A percentile compares a stretch with the other conserved stretches of the same genome.
Conservation (phyloP, 2,113 vertebrate genomes). For the Thalassoma bifasciatum region DNA sequence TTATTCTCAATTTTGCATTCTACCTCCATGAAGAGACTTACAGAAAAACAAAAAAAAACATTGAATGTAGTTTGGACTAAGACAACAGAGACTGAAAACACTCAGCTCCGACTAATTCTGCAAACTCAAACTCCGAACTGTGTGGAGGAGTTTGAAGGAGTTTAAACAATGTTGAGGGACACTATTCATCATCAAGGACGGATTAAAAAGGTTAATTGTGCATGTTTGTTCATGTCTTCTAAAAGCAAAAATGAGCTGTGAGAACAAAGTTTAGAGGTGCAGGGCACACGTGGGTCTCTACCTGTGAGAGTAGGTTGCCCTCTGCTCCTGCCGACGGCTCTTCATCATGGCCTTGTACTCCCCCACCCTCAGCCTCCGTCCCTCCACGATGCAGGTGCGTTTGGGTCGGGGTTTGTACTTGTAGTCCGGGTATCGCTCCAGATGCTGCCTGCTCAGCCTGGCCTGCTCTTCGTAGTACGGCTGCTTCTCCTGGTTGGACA, state of each 20-base stretch:
- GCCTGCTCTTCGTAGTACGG: conserved; percentile 99
- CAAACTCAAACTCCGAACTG: conserved; percentile 22
- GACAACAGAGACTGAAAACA: neutral
- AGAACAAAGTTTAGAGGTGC: neutral
- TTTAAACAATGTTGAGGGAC: conserved; percentile 17
- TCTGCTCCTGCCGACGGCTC: conserved; percentile 93
- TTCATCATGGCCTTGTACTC: conserved; percentile 99
- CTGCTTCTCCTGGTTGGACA: conserved; percentile 99
- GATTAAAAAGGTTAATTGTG: conserved; percentile 17
- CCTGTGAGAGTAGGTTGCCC: conserved; percentile 88
- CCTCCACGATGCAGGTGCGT: conserved; percentile 97
- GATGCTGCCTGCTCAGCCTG: conserved; percentile 94
- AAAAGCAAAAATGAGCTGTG: conserved; percentile 13
- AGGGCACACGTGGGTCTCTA: conserved; percentile 62
- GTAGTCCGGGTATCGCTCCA: conserved; percentile 98
- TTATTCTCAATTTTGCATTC: neutral
- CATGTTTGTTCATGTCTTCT: conserved; percentile 40
- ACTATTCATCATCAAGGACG: conserved; percentile 35
- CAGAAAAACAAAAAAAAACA: neutral
- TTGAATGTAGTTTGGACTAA: neutral
- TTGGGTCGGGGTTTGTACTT: conserved; percentile 98
- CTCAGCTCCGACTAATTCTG: too few species aligned
- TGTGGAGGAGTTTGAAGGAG: conserved; percentile 10
- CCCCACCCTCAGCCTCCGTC: conserved; percentile 93
- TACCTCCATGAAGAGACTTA: neutral